Conservation (phyloP, 2,113 vertebrate species). For the Tautogolabrus adspersus region DNA sequence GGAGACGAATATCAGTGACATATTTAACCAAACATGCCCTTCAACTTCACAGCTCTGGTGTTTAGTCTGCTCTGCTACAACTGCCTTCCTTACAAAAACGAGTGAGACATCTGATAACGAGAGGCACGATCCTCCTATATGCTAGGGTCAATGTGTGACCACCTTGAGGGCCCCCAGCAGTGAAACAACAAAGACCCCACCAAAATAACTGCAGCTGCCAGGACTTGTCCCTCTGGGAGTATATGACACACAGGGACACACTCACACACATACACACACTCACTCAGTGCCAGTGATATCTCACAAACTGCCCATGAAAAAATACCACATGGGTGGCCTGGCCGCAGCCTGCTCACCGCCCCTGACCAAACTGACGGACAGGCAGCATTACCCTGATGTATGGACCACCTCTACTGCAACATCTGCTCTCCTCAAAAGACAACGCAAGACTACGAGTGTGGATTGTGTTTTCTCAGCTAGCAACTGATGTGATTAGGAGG, state of each 20-base stretch:
- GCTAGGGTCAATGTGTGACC: constrained; percentile 28
- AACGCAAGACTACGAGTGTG: constrained; percentile 20
- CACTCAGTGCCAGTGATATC: constrained; percentile 24
- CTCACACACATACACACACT: constrained; percentile 21
- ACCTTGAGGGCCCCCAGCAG: constrained; percentile 47
- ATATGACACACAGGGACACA: constrained; percentile 19
- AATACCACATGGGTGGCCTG: constrained; percentile 71
- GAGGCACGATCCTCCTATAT: constrained; percentile 1
- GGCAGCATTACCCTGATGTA: constrained; percentile 56
- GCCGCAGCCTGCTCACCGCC: constrained; percentile 9
- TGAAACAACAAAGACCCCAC: constrained; percentile 70
- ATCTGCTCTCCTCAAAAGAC: constrained; percentile 57
- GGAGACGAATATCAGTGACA: neutral
- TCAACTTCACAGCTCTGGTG: neutral
- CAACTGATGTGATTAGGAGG: constrained; percentile 32
- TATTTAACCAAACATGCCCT: neutral
- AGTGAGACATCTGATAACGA: constrained; percentile 14
- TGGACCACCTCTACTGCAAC: constrained; percentile 51
- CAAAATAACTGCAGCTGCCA: constrained; percentile 83
- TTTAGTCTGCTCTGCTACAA: neutral
- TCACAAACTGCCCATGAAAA: constrained; percentile 44
- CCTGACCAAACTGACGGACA: constrained; percentile 36
- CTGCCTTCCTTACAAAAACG: constrained; percentile 6
- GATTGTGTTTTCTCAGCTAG: constrained; percentile 33
- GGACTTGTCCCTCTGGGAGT: constrained; percentile 52